These are phyloP conservation scores for Halcyon smyrnensis DNA, from an alignment of 2,797 vertebrate genomes.

Conservation along the genomic window DNA sequence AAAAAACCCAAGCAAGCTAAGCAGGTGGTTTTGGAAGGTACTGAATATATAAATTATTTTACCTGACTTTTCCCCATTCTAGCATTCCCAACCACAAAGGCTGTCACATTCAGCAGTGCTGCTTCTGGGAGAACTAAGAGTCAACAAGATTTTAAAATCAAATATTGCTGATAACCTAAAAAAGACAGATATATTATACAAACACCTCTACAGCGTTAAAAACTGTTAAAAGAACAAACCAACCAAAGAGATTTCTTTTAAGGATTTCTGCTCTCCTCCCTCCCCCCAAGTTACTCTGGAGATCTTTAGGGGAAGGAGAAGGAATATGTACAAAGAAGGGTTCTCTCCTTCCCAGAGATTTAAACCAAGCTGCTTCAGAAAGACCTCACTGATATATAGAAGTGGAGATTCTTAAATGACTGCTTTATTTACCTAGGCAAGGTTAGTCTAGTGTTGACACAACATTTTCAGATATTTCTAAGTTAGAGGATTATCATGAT, in stretches of 20 bases:
- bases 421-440: not conserved
- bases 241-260: not conserved
- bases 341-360: not conserved
- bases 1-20: not conserved
- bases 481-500: not conserved
- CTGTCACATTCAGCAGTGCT: conserved; percentile 80
- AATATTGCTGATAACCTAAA: not conserved
- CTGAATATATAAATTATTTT: not conserved
- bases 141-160: not conserved
- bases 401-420: not conserved
- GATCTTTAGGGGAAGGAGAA: not conserved
- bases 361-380: not conserved
- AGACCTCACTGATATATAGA: not conserved
- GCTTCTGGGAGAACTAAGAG: conserved; percentile 77
- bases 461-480: not conserved
- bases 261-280: not conserved
- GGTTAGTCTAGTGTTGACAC: not conserved
- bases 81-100: conserved; percentile 83
- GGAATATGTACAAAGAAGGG: not conserved
- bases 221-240: not conserved
- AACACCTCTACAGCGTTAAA: not conserved
- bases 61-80: conserved; percentile 85
- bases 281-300: not conserved
- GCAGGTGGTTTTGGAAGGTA: not conserved
- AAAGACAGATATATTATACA: not conserved